These are phyloP conservation scores for Troides helena DNA, from an alignment of 2,888 invertebrate genomes.

Conservation along the genomic window DNA sequence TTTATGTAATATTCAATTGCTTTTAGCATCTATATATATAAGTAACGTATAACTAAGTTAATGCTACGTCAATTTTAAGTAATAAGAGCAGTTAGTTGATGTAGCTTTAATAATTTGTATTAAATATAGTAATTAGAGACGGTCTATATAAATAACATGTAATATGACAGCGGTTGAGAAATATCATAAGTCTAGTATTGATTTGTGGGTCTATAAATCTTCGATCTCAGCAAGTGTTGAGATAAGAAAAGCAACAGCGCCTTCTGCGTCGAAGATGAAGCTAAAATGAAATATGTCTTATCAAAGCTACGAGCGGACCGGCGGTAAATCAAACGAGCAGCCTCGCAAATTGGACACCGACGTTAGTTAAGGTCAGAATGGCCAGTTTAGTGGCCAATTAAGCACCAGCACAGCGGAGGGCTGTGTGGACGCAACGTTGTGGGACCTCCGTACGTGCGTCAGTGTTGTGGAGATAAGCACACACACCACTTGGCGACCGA, in stretches of 20 bases:
- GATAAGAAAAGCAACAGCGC: slow-evolving; percentile 5
- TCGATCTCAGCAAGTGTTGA: background rate
- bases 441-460: slow-evolving; percentile 31
- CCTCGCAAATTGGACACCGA: slow-evolving; percentile 26
- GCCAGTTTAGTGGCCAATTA: slow-evolving; percentile 26
- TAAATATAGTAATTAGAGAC: too few relatives aligned
- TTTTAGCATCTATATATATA: too few relatives aligned
- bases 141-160: too few relatives aligned
- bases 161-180: background rate
- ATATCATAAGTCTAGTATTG: background rate
- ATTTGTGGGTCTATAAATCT: background rate
- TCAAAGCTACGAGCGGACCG: slow-evolving; percentile 1
- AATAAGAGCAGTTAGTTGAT: too few relatives aligned
- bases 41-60: too few relatives aligned
- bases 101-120: too few relatives aligned
- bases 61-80: too few relatives aligned
- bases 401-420: slow-evolving; percentile 24
- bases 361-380: slow-evolving; percentile 6
- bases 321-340: slow-evolving; percentile 22
- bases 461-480: slow-evolving; percentile 20
- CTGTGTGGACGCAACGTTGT: slow-evolving; percentile 31
- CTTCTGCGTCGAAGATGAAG: background rate
- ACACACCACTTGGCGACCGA: background rate
- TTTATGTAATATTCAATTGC: too few relatives aligned
- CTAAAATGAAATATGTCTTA: slow-evolving; percentile 17